phyloP scores from a whole-genome alignment of 2,113 vertebrate genomes.

The Capricornis sumatraensis region DNA sequence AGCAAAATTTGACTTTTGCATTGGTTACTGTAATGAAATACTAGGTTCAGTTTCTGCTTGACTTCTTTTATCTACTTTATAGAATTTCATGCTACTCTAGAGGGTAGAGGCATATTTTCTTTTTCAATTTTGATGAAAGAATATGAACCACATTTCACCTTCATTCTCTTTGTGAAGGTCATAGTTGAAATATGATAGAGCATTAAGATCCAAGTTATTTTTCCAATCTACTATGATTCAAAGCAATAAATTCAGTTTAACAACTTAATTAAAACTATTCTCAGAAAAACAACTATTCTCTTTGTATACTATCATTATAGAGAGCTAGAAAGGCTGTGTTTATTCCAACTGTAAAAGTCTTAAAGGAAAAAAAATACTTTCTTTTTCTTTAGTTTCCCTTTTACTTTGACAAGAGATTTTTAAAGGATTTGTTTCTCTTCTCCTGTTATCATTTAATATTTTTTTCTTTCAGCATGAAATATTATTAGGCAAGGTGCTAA shows the following conservation, averaged over 20 bases:
- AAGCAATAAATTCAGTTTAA: background rate
- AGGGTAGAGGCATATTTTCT: background rate
- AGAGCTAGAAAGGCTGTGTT: background rate
- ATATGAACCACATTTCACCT: background rate
- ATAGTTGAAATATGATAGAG: background rate
- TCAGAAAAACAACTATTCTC: background rate
- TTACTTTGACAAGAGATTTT: background rate
- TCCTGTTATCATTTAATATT: background rate
- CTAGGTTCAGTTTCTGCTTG: slow-evolving; percentile 26
- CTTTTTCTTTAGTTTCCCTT: background rate
- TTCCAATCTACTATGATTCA: background rate
- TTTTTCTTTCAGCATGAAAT: background rate
- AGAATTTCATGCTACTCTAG: background rate
- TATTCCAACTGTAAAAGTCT: background rate
- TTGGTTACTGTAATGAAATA: background rate
- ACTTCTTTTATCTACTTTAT: slow-evolving; percentile 6
- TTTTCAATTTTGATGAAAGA: background rate
- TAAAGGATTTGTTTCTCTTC: background rate
- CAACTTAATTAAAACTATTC: background rate
- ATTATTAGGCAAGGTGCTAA: background rate
- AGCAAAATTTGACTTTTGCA: background rate
- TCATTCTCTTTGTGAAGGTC: slow-evolving; percentile 16
- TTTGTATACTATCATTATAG: background rate
- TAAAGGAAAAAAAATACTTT: background rate
- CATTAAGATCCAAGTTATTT: background rate